A percentile compares a stretch with the other conserved stretches of the same genome.
Evolutionary conservation across 2,797 vertebrate species (phyloP).

Genomic region (Galagoides demidoff): DNA sequence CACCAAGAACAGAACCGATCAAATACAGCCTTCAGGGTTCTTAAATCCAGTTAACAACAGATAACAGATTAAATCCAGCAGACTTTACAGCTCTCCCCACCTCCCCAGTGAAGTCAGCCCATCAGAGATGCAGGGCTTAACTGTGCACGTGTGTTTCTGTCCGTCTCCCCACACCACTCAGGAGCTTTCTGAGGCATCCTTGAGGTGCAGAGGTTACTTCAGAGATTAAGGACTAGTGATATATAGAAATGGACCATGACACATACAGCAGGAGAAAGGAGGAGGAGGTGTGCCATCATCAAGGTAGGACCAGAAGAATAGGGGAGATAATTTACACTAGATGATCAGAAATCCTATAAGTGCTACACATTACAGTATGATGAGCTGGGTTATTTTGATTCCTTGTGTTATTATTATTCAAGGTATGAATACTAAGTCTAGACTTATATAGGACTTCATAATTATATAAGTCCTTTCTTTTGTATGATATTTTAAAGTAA

Average conservation of each 20-base stretch:
- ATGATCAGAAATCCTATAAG: not conserved
- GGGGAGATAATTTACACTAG: not conserved
- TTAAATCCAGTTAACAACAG: constrained; percentile 70
- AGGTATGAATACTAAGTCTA: not conserved
- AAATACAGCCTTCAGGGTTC: constrained; percentile 79
- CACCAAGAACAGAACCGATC: constrained; percentile 79
- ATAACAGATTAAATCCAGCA: constrained; percentile 73
- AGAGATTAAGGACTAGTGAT: not conserved
- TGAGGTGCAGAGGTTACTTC: not conserved
- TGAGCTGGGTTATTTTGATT: not conserved
- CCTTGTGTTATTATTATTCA: not conserved
- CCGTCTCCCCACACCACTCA: not conserved
- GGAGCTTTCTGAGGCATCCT: not conserved
- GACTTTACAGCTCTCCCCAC: constrained; percentile 47
- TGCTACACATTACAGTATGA: not conserved
- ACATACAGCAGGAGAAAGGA: not conserved
- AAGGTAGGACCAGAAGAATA: not conserved
- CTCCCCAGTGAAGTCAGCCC: constrained; percentile 62
- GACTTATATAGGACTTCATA: not conserved
- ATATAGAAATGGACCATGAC: not conserved
- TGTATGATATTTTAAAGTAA: not conserved
- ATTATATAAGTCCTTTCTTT: not conserved
- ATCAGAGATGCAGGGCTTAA: not conserved
- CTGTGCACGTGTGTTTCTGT: not conserved
- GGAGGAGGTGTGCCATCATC: not conserved